Base-by-base conservation (phyloP, 2,113 vertebrate species). In the Cercocebus atys region DNA sequence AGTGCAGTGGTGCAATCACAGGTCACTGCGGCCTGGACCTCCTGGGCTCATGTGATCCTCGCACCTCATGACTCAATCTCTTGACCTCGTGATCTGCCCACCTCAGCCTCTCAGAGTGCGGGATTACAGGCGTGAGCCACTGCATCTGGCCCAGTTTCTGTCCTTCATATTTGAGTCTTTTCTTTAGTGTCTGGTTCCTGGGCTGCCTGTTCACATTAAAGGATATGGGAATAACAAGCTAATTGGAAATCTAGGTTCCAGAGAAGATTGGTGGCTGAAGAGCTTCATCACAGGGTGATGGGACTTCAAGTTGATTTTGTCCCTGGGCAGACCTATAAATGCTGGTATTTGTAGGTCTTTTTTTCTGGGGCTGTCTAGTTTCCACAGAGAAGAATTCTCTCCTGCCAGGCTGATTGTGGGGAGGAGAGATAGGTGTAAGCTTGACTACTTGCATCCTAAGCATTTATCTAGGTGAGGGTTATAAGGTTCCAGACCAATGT, bases 191-290 rank as follows among this genome's bases (percentile, higher is more conserved):
- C 57, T 94, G 47, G 30, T 81, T 86, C 47, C n/a, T 75, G 82
- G 57, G n/a, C 43, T 93, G 3, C 45, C 81, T 91, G 25, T 81
- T 89, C 50, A 76, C 76, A 85, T 88, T 85, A 43, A 91, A 97
- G 76, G 82, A 75, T 73, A 79, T 47, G n/a, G 23, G 40, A 90
- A 57, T 57, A 52, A 81, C 6, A 72, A 70, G 22, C 12, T 72
- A 59, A 85, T 12, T 50, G 43, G 47, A 93, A 91, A 90, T 76
- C 30, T 18, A 66, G 45, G 8, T 76, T 95, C 47, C 64, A 78
- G 43, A 73, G 64, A 84, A 96, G 55, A 61, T 47, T n/a, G 11
- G 81, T 68, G 18, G 35, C 52, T 55, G 11, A 81, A 97, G 8
- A 90, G 22, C n/a, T 70, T 73, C 61, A 64, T 86, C 40, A 38